Evolutionary conservation across 1,140 invertebrate species (phyloP).

Genomic region (Dinothrombium tinctorium): DNA sequence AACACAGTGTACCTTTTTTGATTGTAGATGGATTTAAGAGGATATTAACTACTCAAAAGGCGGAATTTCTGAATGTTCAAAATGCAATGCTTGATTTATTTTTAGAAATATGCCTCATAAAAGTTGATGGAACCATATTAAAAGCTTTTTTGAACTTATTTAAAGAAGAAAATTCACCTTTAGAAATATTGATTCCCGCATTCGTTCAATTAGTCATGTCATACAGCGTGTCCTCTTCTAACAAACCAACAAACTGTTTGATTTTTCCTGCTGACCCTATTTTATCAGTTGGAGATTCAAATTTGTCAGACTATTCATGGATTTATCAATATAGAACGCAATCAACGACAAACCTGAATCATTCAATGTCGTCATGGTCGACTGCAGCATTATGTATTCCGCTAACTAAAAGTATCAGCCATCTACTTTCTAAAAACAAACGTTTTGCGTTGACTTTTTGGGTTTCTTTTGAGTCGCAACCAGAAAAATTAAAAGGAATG

Average conservation of each 20-base stretch:
- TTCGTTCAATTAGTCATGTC: conserved; percentile 1
- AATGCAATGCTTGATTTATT: conserved; percentile 6
- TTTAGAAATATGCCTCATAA: neutral
- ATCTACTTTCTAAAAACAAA: too few species aligned
- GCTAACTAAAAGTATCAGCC: too few species aligned
- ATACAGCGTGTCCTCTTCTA: neutral
- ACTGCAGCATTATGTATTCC: too few species aligned
- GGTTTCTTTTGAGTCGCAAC: too few species aligned
- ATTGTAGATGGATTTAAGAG: neutral
- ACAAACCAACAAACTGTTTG: neutral
- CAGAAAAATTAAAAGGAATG: too few species aligned
- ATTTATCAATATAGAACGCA: too few species aligned
- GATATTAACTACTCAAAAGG: neutral
- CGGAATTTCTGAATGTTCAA: conserved; percentile 2
- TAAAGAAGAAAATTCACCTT: conserved; percentile 5
- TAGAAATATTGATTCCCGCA: conserved; percentile 1
- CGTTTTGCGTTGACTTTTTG: too few species aligned
- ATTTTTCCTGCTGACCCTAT: conserved; percentile 4
- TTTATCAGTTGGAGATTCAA: neutral
- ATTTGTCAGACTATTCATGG: neutral
- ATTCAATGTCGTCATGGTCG: too few species aligned
- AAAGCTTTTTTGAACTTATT: conserved; percentile 6
- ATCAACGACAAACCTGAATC: too few species aligned
- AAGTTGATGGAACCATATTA: conserved; percentile 1
- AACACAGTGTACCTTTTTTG: neutral